Evolutionary conservation across 2,113 vertebrate genomes (phyloP), one percentile per base, ranked within the genome.

Genomic region (Silurus glanis): DNA sequence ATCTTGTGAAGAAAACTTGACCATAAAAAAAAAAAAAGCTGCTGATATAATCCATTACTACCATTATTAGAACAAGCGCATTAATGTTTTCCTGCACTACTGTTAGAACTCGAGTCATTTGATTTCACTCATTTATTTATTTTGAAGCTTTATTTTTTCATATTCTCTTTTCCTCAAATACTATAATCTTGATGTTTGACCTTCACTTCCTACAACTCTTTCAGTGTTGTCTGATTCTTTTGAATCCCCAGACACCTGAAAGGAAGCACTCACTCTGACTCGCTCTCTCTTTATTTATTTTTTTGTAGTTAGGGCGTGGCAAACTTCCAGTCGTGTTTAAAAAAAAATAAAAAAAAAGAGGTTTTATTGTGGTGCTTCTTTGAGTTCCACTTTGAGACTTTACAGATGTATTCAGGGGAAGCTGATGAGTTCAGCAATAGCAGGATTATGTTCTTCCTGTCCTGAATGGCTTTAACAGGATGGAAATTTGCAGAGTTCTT

Each of bases 271-370:
- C 71, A 87, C 87, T 75, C 80, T 87, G 71, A 67, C 17, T 62
- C 78, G 5, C 55, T 80, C 37, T 37, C 9, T 75, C 66, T 69
- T 23, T 75, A n/a, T 75, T 28, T 80, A 9, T 6, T 72, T 83
- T 85, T 91, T 86, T 91, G 87, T 83, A 51, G 83, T 85, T 88
- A 71, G 76, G 80, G 69, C 87, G 91, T 91, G 90, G 89, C 86
- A 90, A 87, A 93, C 87, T 66, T 89, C 83, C 89, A 47, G 82
- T 82, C 83, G 55, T 88, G 87, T 89, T 47, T 79, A 91, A 69
- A 0, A 49, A 19, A 0, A 7, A 14, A 37, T 2, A 5, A 13
- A 23, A 6, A 23, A 9, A n/a, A 3, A 69, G 0, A 69, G 25
- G 7, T 17, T 72, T 53, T 51, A 53, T 75, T 53, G 72, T 53